phyloP scores from a whole-genome alignment of 1,140 invertebrate genomes.

The Lordiphosa mommai region DNA sequence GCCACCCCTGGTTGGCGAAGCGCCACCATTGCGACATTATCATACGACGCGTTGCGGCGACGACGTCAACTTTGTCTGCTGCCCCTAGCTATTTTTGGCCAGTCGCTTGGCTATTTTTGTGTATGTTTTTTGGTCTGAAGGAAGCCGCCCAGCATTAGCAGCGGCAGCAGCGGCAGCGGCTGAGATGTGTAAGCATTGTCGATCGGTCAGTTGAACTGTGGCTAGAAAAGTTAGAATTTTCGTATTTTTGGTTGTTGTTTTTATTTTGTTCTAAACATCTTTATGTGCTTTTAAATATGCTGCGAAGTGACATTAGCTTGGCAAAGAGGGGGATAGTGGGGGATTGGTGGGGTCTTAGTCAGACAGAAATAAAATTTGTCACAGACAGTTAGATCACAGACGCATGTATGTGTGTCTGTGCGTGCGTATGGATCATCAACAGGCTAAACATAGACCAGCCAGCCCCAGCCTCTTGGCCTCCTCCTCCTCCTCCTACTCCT shows the following conservation, averaged over 20 bases:
- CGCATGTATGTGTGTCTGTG: conserved; percentile 13
- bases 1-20: conserved; percentile 31
- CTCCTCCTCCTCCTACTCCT: not conserved
- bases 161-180: not conserved
- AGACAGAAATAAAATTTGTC: conserved; percentile 73
- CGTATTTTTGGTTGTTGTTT: conserved; percentile 5
- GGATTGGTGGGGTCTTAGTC: not conserved
- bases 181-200: conserved; percentile 24
- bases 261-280: conserved; percentile 77
- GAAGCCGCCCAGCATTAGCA: conserved; percentile 30
- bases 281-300: conserved; percentile 78
- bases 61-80: conserved; percentile 39
- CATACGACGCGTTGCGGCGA: conserved; percentile 14
- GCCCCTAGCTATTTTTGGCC: conserved; percentile 48
- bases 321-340: conserved; percentile 9
- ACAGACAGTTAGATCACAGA: conserved; percentile 72
- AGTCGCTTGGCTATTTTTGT: conserved; percentile 65
- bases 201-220: conserved; percentile 29
- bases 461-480: conserved; percentile 10
- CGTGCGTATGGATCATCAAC: conserved; percentile 41
- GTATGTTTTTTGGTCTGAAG: conserved; percentile 57
- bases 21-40: conserved; percentile 63
- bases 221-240: conserved; percentile 5
- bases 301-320: conserved; percentile 76
- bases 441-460: conserved; percentile 37